phyloP scores from a whole-genome alignment of 2,888 invertebrate species.

The Lumbricus terrestris region DNA sequence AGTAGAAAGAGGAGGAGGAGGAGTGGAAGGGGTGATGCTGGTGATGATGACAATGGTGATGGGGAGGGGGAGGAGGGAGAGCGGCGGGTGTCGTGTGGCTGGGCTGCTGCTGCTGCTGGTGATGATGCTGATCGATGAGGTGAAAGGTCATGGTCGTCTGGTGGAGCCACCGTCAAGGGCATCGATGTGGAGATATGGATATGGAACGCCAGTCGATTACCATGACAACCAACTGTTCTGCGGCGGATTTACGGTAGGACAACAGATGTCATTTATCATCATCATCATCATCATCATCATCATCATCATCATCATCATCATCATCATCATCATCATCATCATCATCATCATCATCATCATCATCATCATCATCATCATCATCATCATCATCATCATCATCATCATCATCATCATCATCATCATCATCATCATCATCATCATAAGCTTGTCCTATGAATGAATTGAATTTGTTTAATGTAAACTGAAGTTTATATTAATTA shows the following conservation, averaged over 20 bases:
- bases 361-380: background rate
- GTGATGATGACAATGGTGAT: background rate
- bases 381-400: background rate
- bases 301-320: background rate
- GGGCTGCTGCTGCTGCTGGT: background rate
- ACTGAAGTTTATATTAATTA: too few species aligned
- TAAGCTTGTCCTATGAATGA: too few species aligned
- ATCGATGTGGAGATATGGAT: slow-evolving; percentile 92
- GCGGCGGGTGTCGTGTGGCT: background rate
- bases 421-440: too few species aligned
- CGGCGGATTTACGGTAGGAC: slow-evolving; percentile 31
- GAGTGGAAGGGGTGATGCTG: background rate
- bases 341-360: background rate
- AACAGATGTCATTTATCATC: background rate
- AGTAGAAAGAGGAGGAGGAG: background rate
- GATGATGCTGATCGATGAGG: background rate
- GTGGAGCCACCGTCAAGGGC: slow-evolving; percentile 91
- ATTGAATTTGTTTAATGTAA: too few species aligned
- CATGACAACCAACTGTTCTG: slow-evolving; percentile 37
- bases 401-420: background rate
- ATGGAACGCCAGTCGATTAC: slow-evolving; percentile 71
- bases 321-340: background rate
- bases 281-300: background rate
- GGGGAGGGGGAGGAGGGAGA: background rate
- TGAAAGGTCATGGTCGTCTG: slow-evolving; percentile 68